A percentile compares a stretch with the other conserved stretches of the same genome.
Conservation (phyloP, 2,888 invertebrate species). For the Mesorhabditis belari region DNA sequence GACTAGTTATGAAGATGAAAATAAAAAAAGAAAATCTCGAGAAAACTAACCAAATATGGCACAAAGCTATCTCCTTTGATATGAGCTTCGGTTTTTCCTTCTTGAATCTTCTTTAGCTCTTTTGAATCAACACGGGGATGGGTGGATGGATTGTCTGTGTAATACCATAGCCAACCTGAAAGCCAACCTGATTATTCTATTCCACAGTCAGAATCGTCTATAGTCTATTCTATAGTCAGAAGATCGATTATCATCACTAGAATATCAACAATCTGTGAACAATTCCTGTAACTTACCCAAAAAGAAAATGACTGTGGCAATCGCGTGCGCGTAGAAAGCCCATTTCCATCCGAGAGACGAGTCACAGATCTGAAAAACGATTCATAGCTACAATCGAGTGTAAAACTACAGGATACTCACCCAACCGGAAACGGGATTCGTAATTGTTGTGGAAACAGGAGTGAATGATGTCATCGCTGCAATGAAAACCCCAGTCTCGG, state of each 20-base stretch:
- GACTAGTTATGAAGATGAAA: neutral
- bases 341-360: slow-evolving; percentile 41
- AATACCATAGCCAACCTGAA: slow-evolving; percentile 22
- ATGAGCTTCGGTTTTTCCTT: slow-evolving; percentile 39
- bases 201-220: too few species aligned
- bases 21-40: neutral
- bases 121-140: slow-evolving; percentile 16
- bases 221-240: too few species aligned
- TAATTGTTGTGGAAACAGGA: slow-evolving; percentile 35
- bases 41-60: slow-evolving; percentile 30
- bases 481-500: slow-evolving; percentile 42
- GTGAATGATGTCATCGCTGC: slow-evolving; percentile 43
- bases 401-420: slow-evolving; percentile 13
- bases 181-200: too few species aligned
- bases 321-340: slow-evolving; percentile 39
- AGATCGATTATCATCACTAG: too few species aligned
- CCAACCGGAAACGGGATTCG: slow-evolving; percentile 40
- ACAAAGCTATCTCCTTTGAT: slow-evolving; percentile 42
- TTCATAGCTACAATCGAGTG: neutral
- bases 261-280: too few species aligned
- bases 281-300: neutral
- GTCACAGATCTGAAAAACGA: slow-evolving; percentile 24
- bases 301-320: slow-evolving; percentile 19
- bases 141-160: slow-evolving; percentile 29
- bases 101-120: slow-evolving; percentile 34